Percentiles rank a stretch among this genome's conserved stretches.
Evolutionary conservation across 1,140 invertebrate genomes (phyloP).

Genomic region (Papilio machaon): DNA sequence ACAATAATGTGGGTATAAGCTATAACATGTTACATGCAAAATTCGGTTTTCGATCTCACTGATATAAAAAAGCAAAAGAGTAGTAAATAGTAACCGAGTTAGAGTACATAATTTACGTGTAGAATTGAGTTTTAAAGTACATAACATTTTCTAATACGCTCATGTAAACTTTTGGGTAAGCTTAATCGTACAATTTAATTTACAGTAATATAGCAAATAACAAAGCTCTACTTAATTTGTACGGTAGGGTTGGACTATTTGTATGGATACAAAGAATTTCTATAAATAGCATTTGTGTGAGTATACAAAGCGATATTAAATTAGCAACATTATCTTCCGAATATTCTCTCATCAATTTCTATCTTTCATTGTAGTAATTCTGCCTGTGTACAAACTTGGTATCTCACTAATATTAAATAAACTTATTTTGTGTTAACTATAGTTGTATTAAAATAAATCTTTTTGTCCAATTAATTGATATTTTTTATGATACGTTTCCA

Average conservation of each 20-base stretch:
- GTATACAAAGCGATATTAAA: not conserved
- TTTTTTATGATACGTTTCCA: no score
- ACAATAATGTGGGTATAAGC: no score
- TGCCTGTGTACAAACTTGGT: no score
- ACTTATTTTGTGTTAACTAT: no score
- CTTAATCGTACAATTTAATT: constrained; percentile 12
- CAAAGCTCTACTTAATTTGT: constrained; percentile 15
- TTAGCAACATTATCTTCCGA: not conserved
- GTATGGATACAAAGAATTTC: constrained; percentile 7
- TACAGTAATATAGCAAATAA: constrained; percentile 27
- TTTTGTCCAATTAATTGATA: no score
- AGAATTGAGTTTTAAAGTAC: not conserved
- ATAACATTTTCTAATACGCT: constrained; percentile 10
- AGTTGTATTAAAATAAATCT: no score
- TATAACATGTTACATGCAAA: no score
- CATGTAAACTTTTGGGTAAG: constrained; percentile 31
- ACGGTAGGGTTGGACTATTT: constrained; percentile 9
- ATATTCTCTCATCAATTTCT: not conserved
- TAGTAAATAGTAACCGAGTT: no score
- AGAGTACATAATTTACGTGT: not conserved
- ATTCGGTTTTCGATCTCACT: no score
- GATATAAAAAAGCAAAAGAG: no score
- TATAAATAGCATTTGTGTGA: not conserved
- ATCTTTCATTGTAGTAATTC: not conserved
- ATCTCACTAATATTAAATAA: no score